These are phyloP conservation scores for Polypedilum pembai DNA, from an alignment of 1,140 invertebrate species.

Conservation along the genomic window DNA sequence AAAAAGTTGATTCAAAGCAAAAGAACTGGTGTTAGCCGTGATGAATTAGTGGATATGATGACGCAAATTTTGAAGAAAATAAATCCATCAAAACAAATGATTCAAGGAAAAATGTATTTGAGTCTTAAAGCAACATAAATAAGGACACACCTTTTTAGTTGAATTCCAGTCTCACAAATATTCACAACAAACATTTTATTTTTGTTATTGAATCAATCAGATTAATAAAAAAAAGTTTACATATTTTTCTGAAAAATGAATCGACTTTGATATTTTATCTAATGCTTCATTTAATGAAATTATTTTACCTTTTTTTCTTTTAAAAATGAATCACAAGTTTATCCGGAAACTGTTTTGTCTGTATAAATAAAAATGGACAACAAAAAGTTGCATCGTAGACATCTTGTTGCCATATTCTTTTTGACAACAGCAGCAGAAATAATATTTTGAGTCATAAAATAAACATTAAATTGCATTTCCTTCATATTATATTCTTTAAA, in stretches of 20 bases:
- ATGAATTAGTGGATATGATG: slow-evolving; percentile 86
- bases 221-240: no score
- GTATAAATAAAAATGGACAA: no score
- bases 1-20: slow-evolving; percentile 89
- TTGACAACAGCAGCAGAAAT: neutral
- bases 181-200: no score
- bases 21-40: slow-evolving; percentile 80
- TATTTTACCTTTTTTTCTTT: no score
- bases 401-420: no score
- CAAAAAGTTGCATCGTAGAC: no score
- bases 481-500: neutral
- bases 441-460: neutral
- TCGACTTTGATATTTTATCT: no score
- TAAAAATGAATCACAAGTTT: no score
- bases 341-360: no score
- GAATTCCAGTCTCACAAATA: neutral
- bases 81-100: slow-evolving; percentile 85
- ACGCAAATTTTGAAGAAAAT: slow-evolving; percentile 91
- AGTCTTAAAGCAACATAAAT: slow-evolving; percentile 57
- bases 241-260: no score
- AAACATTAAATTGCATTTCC: slow-evolving; percentile 11
- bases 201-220: no score
- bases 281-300: no score
- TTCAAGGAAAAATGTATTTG: slow-evolving; percentile 92
- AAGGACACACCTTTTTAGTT: neutral